Conservation (phyloP, 2,888 invertebrate species). For the Busseola fusca region DNA sequence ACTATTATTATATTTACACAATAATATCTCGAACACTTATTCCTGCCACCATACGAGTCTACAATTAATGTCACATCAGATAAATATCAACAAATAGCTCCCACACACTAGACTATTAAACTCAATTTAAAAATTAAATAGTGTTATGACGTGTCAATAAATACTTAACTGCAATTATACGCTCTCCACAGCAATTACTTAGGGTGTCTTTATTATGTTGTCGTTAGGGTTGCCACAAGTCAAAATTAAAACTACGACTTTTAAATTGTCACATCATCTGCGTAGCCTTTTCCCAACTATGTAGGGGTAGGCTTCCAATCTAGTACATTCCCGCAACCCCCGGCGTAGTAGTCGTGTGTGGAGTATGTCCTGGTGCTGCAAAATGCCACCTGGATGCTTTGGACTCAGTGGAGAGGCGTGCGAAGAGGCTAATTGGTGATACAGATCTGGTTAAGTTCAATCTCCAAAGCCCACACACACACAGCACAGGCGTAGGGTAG, state of each 20-base stretch:
- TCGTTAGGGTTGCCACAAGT: constrained; percentile 47
- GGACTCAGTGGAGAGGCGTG: no score
- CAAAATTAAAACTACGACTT: neutral
- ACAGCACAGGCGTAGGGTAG: no score
- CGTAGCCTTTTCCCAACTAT: no score
- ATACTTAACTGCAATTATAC: constrained; percentile 78
- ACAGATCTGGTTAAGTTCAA: no score
- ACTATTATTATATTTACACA: neutral
- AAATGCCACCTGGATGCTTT: no score
- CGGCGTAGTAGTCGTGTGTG: no score
- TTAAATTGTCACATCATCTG: no score
- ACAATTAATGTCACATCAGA: constrained; percentile 20
- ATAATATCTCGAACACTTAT: neutral
- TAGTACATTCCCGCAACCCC: no score
- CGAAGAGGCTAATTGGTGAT: no score
- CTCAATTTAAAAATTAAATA: constrained; percentile 60
- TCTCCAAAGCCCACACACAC: no score
- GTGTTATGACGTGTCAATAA: constrained; percentile 78
- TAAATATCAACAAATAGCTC: constrained; percentile 42
- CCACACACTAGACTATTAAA: constrained; percentile 53
- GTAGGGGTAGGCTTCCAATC: no score
- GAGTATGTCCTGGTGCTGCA: no score
- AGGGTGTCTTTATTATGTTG: constrained; percentile 63
- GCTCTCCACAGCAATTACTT: constrained; percentile 71
- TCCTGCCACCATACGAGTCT: neutral